Base-by-base conservation (phyloP, 2,797 vertebrate genomes). In the Sus cebifrons region DNA sequence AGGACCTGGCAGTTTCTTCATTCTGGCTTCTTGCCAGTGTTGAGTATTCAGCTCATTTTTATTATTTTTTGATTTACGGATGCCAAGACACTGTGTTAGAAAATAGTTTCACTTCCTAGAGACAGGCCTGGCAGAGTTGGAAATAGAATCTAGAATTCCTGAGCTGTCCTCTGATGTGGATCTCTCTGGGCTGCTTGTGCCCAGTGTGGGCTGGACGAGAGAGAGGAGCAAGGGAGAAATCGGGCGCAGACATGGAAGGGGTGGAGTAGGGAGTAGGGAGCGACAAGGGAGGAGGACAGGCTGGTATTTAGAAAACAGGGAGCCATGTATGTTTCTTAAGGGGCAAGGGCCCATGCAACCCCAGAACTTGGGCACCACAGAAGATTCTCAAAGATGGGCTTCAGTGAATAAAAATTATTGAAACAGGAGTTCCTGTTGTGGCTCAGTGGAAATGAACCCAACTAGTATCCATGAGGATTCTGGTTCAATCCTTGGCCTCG, bases 351-450 rank as follows among this genome's bases (percentile, higher is more conserved):
- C 7, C 2, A 29, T 36, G 27, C 5, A 60, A n/a, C 3, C 11
- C 16, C 12, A 62, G n/a, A 36, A 75, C 58, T 70, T 79, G 27
- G 32, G 40, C 40, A 65, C 40, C 1, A 25, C 6, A 52, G 68
- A 96, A 84, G 44, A 81, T n/a, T 93, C 70, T 89, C 54, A 84
- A 83, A 97, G 73, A 56, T 4, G 49, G 17, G 65, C 29, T 88
- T 84, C 49, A 23, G 6, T 17, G 21, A 67, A 84, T 82, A 92
- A 56, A 94, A 87, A 70, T 56, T 27, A 70, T 56, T 40, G 85
- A 49, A 49, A 49, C 44, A 49, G 44, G 44, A 49, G 44, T 49
- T 49, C 44, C 44, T 49, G 44, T 49, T 49, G 44, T 49, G 44
- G 44, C 44, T 49, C 44, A 49, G 44, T 10, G 9, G 44, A 49